Base-by-base conservation (phyloP, 1,140 invertebrate species). In the Eufriesea mexicana region DNA sequence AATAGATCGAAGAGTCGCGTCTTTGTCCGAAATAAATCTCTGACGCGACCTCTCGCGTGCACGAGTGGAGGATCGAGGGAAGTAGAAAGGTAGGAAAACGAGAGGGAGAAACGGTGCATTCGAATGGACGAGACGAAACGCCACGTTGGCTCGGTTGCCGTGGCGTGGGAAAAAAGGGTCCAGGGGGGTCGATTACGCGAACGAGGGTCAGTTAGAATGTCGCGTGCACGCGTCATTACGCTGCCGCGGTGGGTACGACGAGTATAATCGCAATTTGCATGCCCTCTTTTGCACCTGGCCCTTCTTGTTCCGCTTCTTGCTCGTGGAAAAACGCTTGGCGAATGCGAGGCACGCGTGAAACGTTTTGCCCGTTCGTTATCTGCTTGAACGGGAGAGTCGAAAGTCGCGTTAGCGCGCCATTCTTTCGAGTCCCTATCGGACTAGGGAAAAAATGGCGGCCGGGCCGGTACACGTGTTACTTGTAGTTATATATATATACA, bases 141-240 rank as follows among this genome's bases (percentile, higher is more conserved):
- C 55, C 9, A 42, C 51, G 28, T 35, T 55, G 70, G 23, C 49
- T 12, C 12, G 51, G 2, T 12, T 14, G 10, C 49, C 45, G 51
- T 54, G 54, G 16, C 6, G 42, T 45, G 16, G 51, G 51, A 67
- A 74, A 75, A 67, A n/a, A 23, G 76, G 47, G 18, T 20, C 2
- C 49, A 6, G 12, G 49, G 47, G 78, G 18, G 51, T 81, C 55
- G 79, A 81, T 81, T 75, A 55, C 57, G 77, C 55, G 82, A 72
- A 49, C 59, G 61, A 73, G 67, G 68, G 68, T 72, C 61, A 79
- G 77, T 25, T 70, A 57, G 77, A 84, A 79, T 59, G 57, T 78
- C 74, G 75, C 66, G 67, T 71, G 82, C 70, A 77, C 84, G 59
- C 77, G 83, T 55, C 64, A 55, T 84, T 79, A 78, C 59, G 45